Conservation (phyloP, 1,140 invertebrate species). For the Cotesia chilonis region DNA sequence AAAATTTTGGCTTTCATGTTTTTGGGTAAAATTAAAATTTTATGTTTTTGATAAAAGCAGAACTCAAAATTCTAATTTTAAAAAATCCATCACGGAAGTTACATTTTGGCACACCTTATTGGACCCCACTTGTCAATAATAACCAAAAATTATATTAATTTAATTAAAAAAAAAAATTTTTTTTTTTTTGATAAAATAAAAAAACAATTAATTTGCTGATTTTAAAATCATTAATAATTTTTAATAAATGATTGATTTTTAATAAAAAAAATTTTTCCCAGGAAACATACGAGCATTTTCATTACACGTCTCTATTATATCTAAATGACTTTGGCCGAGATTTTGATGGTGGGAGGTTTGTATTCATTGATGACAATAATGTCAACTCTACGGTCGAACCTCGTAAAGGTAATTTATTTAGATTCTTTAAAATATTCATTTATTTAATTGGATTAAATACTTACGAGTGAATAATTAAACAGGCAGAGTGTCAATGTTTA, state of each 20-base stretch:
- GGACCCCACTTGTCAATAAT: too few relatives aligned
- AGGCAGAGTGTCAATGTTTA: constrained; percentile 83
- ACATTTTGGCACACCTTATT: too few relatives aligned
- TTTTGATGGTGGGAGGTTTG: constrained; percentile 83
- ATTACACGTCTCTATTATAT: constrained; percentile 86
- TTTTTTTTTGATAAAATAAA: too few relatives aligned
- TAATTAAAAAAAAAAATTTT: too few relatives aligned
- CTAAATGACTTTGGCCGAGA: constrained; percentile 78
- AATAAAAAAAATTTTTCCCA: constrained; percentile 59
- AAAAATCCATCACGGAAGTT: too few relatives aligned
- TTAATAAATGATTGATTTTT: constrained; percentile 27
- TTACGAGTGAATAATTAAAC: constrained; percentile 36
- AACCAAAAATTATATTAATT: too few relatives aligned
- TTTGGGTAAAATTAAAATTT: too few relatives aligned
- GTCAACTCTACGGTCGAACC: constrained; percentile 80
- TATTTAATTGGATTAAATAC: not conserved
- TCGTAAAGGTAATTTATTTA: constrained; percentile 67
- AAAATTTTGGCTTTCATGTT: too few relatives aligned
- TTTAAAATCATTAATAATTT: not conserved
- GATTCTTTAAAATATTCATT: constrained; percentile 23
- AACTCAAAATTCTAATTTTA: too few relatives aligned
- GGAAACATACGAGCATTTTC: constrained; percentile 85
- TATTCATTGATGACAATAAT: constrained; percentile 79
- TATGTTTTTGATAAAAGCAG: too few relatives aligned
- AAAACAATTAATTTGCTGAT: too few relatives aligned